phyloP scores from a whole-genome alignment of 2,888 invertebrate species.

The Empis stercorea region DNA sequence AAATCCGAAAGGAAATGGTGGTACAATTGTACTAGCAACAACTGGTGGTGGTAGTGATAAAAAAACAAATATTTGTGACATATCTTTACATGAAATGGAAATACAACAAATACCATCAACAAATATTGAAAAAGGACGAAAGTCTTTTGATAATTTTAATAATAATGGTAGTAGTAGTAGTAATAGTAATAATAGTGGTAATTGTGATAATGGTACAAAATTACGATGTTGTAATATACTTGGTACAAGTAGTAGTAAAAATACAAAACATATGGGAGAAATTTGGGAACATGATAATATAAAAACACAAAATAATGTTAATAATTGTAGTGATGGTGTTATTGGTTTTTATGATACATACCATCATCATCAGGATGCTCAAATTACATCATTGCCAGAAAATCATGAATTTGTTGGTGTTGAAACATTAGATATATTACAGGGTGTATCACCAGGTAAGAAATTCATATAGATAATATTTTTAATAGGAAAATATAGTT shows the following conservation, averaged over 20 bases:
- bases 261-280: constrained; percentile 1
- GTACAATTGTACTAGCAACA: neutral
- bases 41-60: neutral
- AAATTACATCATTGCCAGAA: constrained; percentile 14
- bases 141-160: neutral
- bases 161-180: constrained; percentile 18
- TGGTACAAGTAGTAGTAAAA: constrained; percentile 15
- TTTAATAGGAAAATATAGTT: neutral
- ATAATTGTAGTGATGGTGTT: constrained; percentile 3
- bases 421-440: constrained; percentile 33
- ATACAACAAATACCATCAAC: neutral
- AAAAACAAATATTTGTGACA: constrained; percentile 5
- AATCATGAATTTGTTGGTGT: constrained; percentile 30
- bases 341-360: neutral
- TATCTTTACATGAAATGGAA: constrained; percentile 9
- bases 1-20: constrained; percentile 2
- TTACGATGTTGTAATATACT: constrained; percentile 31
- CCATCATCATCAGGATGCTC: constrained; percentile 5
- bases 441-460: constrained; percentile 33
- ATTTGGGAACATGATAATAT: constrained; percentile 1
- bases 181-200: constrained; percentile 20
- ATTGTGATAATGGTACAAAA: constrained; percentile 10
- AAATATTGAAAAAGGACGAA: neutral
- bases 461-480: too few species aligned
- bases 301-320: neutral